These are phyloP conservation scores for Drosophila setifemur DNA, from an alignment of 1,140 invertebrate genomes.

Conservation along the genomic window DNA sequence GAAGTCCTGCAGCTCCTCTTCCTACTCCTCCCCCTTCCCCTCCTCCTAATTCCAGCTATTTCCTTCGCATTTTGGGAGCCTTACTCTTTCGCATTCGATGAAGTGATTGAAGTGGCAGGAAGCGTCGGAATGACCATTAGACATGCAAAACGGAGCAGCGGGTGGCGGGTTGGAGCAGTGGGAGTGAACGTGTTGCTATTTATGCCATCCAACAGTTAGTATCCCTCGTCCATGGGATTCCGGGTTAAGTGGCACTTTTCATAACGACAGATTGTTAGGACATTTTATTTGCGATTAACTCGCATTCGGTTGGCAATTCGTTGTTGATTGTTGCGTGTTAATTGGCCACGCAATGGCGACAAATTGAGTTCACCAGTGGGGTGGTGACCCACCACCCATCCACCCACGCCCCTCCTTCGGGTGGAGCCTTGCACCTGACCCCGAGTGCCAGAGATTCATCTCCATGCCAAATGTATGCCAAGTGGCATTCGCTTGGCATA, in stretches of 20 bases:
- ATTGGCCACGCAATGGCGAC: constrained; percentile 75
- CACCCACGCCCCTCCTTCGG: constrained; percentile 14
- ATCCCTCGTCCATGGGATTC: not conserved
- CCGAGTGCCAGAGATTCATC: constrained; percentile 34
- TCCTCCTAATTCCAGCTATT: too few relatives aligned
- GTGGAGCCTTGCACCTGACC: constrained; percentile 40
- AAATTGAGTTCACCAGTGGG: constrained; percentile 58
- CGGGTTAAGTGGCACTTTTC: constrained; percentile 21
- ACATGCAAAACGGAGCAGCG: constrained; percentile 66
- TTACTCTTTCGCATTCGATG: constrained; percentile 26
- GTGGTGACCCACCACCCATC: constrained; percentile 29
- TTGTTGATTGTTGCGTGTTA: constrained; percentile 67
- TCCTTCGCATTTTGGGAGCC: too few relatives aligned
- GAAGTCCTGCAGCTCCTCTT: not conserved
- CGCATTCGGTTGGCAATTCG: constrained; percentile 3
- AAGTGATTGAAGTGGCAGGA: constrained; percentile 72
- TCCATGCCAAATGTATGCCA: constrained; percentile 67
- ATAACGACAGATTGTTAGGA: constrained; percentile 34
- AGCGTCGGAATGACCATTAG: constrained; percentile 54
- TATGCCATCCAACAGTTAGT: constrained; percentile 21
- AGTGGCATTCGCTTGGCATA: constrained; percentile 74
- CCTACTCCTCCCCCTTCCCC: too few relatives aligned
- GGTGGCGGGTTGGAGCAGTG: too few relatives aligned
- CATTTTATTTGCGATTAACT: constrained; percentile 12
- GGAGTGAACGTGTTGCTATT: constrained; percentile 77